Percentiles rank a stretch among this genome's conserved stretches.
Evolutionary conservation across 2,888 invertebrate genomes (phyloP).

Genomic region (Hesperia comma): DNA sequence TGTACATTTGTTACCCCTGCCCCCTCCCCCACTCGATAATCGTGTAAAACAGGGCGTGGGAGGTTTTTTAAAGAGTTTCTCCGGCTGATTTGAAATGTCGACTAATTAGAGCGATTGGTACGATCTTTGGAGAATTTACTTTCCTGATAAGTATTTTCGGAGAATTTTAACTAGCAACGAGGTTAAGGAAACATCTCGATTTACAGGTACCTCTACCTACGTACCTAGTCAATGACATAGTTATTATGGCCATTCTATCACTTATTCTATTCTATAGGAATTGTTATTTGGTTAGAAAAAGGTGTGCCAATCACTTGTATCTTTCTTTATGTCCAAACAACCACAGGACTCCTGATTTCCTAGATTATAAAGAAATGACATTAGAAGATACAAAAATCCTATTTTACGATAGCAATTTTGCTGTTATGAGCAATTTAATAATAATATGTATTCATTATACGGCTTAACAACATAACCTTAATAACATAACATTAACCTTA

Average conservation of each 20-base stretch:
- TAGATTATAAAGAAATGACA: no score
- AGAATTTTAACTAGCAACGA: background rate
- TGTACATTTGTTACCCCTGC: slow-evolving; percentile 62
- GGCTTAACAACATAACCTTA: no score
- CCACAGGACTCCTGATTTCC: no score
- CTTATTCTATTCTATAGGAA: no score
- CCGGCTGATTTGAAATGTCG: slow-evolving; percentile 51
- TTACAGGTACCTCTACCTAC: no score
- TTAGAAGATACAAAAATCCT: no score
- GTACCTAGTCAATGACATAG: no score
- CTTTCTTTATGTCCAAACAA: background rate
- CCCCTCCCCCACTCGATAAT: slow-evolving; percentile 48
- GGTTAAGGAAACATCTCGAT: background rate
- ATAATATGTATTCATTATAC: no score
- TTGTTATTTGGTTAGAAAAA: background rate
- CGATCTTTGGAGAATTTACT: slow-evolving; percentile 28
- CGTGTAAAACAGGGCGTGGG: slow-evolving; percentile 52
- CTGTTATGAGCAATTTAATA: no score
- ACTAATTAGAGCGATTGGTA: slow-evolving; percentile 47
- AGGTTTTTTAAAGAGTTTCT: slow-evolving; percentile 52
- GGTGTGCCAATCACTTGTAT: background rate
- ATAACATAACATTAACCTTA: no score
- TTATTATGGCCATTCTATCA: no score
- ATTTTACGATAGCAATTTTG: no score
- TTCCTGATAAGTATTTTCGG: slow-evolving; percentile 14